phyloP scores from a whole-genome alignment of 1,140 invertebrate species.

The Sarcophaga peregrina region DNA sequence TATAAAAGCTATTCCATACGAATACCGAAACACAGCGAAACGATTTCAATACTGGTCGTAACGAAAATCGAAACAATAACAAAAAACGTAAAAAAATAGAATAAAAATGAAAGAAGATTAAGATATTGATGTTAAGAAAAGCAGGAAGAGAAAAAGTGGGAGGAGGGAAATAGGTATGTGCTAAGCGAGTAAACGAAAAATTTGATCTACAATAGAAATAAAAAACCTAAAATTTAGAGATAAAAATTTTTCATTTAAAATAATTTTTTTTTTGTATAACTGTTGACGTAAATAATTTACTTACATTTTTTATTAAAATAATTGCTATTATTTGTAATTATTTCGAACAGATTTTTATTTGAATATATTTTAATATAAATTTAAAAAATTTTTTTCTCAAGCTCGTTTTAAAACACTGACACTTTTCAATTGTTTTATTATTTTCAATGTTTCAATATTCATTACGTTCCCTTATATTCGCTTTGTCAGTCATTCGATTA shows the following conservation, averaged over 20 bases:
- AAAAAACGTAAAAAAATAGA: neutral
- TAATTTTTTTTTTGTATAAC: no score
- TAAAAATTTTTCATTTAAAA: no score
- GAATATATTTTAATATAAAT: neutral
- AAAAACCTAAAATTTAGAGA: no score
- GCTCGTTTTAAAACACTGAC: neutral
- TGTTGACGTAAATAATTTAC: no score
- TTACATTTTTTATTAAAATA: no score
- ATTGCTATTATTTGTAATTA: no score
- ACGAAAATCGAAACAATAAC: conserved; percentile 30
- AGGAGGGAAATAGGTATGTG: no score
- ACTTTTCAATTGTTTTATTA: neutral
- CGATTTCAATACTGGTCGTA: conserved; percentile 38
- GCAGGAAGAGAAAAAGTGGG: neutral
- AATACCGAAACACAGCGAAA: conserved; percentile 20
- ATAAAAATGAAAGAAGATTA: conserved; percentile 3
- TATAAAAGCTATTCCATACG: neutral
- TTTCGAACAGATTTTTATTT: no score
- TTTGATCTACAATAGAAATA: no score
- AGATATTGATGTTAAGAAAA: neutral
- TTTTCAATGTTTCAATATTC: neutral
- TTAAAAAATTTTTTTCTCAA: neutral
- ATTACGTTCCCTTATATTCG: conserved; percentile 3
- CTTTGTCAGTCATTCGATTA: neutral
- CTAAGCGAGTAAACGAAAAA: neutral